Evolutionary conservation across 2,797 vertebrate species (phyloP).

Genomic region (Podarcis siculus): DNA sequence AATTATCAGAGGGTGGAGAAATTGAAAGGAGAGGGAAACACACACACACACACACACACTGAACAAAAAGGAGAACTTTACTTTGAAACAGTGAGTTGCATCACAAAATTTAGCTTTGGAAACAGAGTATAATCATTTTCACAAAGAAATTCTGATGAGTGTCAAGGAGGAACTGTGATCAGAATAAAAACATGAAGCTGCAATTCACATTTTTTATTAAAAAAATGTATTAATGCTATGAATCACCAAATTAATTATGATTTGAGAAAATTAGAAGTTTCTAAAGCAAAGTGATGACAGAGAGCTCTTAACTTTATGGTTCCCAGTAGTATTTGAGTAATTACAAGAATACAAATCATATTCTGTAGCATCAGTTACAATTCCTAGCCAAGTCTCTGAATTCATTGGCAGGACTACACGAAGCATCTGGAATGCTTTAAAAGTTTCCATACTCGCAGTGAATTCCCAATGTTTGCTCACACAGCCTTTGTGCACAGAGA

Average conservation of each 20-base stretch:
- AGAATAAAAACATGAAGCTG: background rate
- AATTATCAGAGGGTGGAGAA: background rate
- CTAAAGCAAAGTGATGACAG: background rate
- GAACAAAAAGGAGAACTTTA: background rate
- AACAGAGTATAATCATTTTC: background rate
- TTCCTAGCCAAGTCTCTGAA: background rate
- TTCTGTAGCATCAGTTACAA: background rate
- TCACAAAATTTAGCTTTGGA: background rate
- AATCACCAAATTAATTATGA: slow-evolving; percentile 28
- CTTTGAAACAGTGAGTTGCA: background rate
- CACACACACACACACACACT: too few relatives aligned
- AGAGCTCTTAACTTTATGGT: background rate
- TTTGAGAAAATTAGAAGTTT: slow-evolving; percentile 7
- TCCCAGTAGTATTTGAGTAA: background rate
- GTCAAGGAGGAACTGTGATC: background rate
- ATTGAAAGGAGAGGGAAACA: background rate
- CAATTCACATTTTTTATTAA: background rate
- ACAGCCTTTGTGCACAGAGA: background rate
- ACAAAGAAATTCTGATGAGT: background rate
- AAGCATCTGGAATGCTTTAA: slow-evolving; percentile 2
- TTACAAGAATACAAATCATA: background rate
- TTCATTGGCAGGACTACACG: background rate
- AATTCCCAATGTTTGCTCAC: background rate
- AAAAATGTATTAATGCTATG: background rate
- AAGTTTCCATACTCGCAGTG: background rate